These are phyloP conservation scores for Onychorhynchus coronatus DNA, from an alignment of 2,113 vertebrate genomes.

Conservation along the genomic window DNA sequence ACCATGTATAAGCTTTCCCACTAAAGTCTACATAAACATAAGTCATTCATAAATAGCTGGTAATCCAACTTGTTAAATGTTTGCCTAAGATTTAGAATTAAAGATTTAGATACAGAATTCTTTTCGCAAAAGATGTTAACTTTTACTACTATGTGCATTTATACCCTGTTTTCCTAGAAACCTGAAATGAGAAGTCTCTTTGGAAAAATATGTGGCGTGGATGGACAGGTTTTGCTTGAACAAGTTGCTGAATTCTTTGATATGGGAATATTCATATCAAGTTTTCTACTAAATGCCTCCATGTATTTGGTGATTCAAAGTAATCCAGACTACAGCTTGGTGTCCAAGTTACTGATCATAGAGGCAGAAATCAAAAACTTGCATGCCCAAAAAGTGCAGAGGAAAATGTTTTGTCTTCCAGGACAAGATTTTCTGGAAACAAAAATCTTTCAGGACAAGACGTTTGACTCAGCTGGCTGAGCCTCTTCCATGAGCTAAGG, in stretches of 20 bases:
- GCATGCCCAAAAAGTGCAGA: rapidly evolving
- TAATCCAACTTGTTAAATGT: neutral
- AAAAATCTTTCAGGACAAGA: neutral
- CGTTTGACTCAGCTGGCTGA: neutral
- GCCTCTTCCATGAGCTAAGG: neutral
- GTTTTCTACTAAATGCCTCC: neutral
- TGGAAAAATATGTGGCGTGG: neutral
- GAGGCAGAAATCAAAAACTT: neutral
- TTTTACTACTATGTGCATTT: neutral
- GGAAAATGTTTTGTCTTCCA: neutral
- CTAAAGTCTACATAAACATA: neutral
- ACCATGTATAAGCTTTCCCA: neutral
- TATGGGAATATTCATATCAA: neutral
- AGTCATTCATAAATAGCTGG: neutral
- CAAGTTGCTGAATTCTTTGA: neutral
- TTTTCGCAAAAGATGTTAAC: neutral
- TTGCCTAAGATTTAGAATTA: neutral
- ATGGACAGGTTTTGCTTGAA: neutral
- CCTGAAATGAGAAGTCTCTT: neutral
- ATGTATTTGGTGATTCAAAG: neutral
- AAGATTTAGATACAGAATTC: neutral
- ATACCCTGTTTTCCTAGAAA: neutral
- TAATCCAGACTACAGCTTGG: neutral
- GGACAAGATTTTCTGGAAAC: neutral
- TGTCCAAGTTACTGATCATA: neutral